phyloP scores from a whole-genome alignment of 2,888 invertebrate genomes.

The Microctonus brassicae region DNA sequence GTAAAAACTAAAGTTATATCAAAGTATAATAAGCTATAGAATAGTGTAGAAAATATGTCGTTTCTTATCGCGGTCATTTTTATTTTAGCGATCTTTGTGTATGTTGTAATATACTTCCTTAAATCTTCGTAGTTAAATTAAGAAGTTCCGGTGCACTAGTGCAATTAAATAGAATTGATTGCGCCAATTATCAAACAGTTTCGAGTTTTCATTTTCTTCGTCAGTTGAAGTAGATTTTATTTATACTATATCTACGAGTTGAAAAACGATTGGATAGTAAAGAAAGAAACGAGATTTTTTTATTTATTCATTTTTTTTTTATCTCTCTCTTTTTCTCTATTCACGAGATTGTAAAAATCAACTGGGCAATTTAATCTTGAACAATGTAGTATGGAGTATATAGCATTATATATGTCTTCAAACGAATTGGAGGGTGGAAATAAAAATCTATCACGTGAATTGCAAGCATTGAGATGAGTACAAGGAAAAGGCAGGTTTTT shows the following conservation, averaged over 20 bases:
- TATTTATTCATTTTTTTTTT: neutral
- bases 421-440: conserved; percentile 37
- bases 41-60: neutral
- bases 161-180: neutral
- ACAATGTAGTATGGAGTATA: neutral
- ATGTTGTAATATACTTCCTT: neutral
- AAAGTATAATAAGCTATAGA: conserved; percentile 31
- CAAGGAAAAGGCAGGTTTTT: conserved; percentile 40
- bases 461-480: conserved; percentile 3
- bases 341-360: neutral
- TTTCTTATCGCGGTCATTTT: conserved; percentile 51
- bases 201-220: neutral
- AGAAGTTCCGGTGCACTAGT: neutral
- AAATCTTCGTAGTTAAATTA: neutral
- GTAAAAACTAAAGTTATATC: conserved; percentile 56
- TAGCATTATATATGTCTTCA: conserved; percentile 35
- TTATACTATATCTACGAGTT: too few relatives aligned
- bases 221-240: too few relatives aligned
- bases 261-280: neutral
- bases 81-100: neutral
- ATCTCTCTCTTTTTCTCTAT: neutral
- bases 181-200: neutral
- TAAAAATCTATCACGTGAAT: conserved; percentile 40
- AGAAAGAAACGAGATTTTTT: neutral
- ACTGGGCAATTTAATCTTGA: conserved; percentile 3